phyloP scores from a whole-genome alignment of 2,888 invertebrate species.

The Myopa tessellatipennis region DNA sequence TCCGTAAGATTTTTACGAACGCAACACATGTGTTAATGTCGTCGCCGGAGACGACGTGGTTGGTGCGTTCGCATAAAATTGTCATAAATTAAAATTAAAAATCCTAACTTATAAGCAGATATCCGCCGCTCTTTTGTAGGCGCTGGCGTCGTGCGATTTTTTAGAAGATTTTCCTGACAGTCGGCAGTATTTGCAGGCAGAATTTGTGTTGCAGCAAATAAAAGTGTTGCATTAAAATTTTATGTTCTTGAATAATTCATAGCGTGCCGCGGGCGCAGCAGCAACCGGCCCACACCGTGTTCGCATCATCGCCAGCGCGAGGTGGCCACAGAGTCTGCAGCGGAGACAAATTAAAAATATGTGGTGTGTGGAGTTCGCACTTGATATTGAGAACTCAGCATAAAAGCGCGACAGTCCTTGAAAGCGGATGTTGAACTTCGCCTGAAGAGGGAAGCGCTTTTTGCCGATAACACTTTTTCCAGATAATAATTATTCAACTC shows the following conservation, averaged over 20 bases:
- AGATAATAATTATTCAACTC: not conserved
- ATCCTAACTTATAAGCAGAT: slow-evolving; percentile 32
- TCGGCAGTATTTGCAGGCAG: not conserved
- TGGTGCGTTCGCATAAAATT: slow-evolving; percentile 32
- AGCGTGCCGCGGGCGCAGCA: slow-evolving; percentile 13
- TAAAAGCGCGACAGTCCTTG: slow-evolving; percentile 5
- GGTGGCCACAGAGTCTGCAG: not conserved
- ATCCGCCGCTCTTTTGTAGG: slow-evolving; percentile 12
- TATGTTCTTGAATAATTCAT: slow-evolving; percentile 35
- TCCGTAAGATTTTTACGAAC: not conserved
- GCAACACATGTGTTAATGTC: not conserved
- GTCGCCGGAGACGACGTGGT: not conserved
- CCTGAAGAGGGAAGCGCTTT: not conserved
- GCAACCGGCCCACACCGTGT: too few species aligned
- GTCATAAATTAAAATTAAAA: slow-evolving; percentile 34
- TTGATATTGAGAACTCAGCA: slow-evolving; percentile 21
- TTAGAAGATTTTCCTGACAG: slow-evolving; percentile 13
- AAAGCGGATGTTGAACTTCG: slow-evolving; percentile 18
- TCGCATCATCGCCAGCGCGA: too few species aligned
- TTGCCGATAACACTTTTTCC: not conserved
- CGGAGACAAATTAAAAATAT: not conserved
- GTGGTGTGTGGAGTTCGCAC: not conserved
- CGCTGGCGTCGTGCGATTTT: slow-evolving; percentile 4
- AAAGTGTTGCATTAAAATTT: slow-evolving; percentile 33
- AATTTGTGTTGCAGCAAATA: slow-evolving; percentile 9